These are phyloP conservation scores for Peromyscus attwateri DNA, from an alignment of 2,797 vertebrate species.

Conservation along the genomic window DNA sequence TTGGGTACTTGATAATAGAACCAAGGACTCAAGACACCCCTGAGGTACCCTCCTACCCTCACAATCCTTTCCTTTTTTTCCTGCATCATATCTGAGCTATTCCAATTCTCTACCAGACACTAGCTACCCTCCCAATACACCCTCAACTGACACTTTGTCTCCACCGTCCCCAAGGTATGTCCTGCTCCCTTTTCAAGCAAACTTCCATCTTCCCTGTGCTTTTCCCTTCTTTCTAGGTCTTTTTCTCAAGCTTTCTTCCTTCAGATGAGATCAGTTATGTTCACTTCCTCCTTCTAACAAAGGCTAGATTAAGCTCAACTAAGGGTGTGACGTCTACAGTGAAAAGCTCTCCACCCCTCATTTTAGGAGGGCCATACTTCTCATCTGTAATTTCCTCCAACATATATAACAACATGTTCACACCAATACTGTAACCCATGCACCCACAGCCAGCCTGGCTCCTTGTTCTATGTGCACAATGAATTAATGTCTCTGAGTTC, in stretches of 20 bases:
- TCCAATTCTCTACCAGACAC: background rate
- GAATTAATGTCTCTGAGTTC: background rate
- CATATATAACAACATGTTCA: background rate
- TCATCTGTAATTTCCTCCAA: too few relatives aligned
- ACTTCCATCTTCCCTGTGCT: background rate
- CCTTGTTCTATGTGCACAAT: background rate
- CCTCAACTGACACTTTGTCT: too few relatives aligned
- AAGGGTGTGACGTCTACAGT: rapidly evolving
- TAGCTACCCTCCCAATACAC: background rate
- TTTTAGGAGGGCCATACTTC: background rate
- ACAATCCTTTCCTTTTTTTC: too few relatives aligned
- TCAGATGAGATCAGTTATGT: background rate
- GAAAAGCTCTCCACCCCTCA: background rate
- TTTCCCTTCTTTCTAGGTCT: background rate
- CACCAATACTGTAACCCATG: too few relatives aligned
- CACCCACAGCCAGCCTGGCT: background rate
- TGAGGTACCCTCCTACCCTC: background rate
- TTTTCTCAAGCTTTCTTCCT: background rate
- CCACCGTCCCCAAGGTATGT: background rate
- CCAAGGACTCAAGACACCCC: background rate
- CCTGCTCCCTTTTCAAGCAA: background rate
- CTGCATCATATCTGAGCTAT: background rate
- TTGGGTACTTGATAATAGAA: background rate
- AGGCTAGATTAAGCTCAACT: background rate
- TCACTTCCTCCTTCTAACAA: background rate